A percentile compares a stretch with the other conserved stretches of the same genome.
These are phyloP conservation scores for Anisognathus igniventris DNA, from an alignment of 2,797 vertebrate species.

Conservation along the genomic window DNA sequence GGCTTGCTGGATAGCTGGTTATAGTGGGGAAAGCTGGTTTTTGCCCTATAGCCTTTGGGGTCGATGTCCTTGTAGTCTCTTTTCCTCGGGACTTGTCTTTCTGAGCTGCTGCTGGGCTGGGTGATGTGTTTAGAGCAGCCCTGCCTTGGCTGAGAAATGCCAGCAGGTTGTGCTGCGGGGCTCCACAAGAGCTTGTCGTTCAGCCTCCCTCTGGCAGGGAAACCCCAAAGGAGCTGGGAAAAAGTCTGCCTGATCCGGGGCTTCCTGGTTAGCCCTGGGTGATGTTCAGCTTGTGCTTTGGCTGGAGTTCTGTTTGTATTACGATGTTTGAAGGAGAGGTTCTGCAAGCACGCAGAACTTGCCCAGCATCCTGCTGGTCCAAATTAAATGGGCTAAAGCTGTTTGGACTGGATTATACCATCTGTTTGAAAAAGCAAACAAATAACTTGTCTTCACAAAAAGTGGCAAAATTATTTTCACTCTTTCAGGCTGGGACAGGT, in stretches of 20 bases:
- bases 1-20: neutral
- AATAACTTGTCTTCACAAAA: neutral
- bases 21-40: neutral
- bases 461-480: neutral
- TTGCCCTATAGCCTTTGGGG: neutral
- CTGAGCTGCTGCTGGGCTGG: neutral
- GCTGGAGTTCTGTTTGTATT: neutral
- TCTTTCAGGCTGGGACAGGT: neutral
- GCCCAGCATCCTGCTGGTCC: neutral
- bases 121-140: neutral
- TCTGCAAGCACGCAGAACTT: neutral
- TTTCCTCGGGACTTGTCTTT: neutral
- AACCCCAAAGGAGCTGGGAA: neutral
- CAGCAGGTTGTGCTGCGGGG: constrained; percentile 54
- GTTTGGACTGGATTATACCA: neutral
- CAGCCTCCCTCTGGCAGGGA: neutral
- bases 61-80: neutral
- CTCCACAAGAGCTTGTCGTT: neutral
- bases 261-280: neutral
- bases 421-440: neutral
- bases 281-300: neutral
- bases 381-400: neutral
- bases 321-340: neutral
- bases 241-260: neutral
- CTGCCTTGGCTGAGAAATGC: constrained; percentile 6